phyloP scores from a whole-genome alignment of 1,140 invertebrate species.

The Pollicipes pollicipes region DNA sequence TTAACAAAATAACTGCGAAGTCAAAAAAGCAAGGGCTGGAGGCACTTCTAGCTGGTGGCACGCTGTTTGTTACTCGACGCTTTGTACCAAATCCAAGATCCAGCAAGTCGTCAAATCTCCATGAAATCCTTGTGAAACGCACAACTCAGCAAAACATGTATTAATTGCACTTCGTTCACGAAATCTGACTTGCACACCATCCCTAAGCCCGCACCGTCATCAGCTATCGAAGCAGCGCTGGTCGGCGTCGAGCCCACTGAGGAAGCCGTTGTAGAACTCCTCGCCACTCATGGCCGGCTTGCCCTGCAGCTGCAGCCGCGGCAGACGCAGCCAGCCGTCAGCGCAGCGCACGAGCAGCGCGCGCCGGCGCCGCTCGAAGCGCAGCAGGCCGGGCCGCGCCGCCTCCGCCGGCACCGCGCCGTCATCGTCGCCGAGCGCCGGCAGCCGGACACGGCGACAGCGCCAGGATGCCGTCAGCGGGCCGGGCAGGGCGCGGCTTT shows the following conservation, averaged over 20 bases:
- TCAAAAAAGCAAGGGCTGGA: no score
- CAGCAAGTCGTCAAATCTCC: no score
- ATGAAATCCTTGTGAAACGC: no score
- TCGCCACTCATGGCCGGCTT: background rate
- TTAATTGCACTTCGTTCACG: no score
- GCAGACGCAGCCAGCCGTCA: background rate
- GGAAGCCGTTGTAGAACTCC: background rate
- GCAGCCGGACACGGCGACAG: background rate
- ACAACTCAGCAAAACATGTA: no score
- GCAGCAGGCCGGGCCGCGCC: background rate
- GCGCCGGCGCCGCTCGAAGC: background rate
- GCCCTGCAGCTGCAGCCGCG: background rate
- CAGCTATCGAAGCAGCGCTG: constrained; percentile 1
- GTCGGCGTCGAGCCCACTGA: background rate
- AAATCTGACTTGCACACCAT: no score
- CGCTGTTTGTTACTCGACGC: no score
- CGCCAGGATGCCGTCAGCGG: background rate
- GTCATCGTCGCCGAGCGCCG: background rate
- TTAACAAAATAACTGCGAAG: no score
- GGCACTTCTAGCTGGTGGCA: no score
- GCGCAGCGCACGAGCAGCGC: background rate
- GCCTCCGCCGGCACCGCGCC: background rate
- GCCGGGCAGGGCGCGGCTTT: background rate
- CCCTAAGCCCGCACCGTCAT: no score
- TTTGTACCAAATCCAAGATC: no score